Evolutionary conservation across 1,140 invertebrate species (phyloP), one percentile per base, ranked within the genome.

Genomic region (Archegozetes longisetosus): DNA sequence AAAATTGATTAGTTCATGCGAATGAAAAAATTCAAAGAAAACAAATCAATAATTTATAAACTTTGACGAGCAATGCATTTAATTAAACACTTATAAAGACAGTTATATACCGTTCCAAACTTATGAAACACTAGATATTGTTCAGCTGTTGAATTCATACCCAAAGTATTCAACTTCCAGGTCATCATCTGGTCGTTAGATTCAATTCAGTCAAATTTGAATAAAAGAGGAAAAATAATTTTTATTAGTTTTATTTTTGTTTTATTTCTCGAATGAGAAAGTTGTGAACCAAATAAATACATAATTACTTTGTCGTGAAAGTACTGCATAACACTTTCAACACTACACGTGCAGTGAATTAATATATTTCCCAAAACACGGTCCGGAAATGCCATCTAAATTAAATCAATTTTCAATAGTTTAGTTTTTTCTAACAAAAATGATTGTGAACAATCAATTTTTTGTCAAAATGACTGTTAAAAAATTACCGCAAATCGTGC

Each of bases 241-340:
- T 40, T 9, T 40, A 40, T 40, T 40, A 40, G 32, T 40, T 6
- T 9, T 40, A 9, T 40, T 40, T 9, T 40, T 17, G 55, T 17
- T 49, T 47, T 55, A 46, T 17, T 12, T 22, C 22, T 29, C 9
- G 51, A 17, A 17, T 13, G 24, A 53, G 12, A n/a, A n/a, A n/a
- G n/a, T n/a, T n/a, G n/a, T n/a, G n/a, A n/a, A n/a, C n/a, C 51
- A 52, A 20, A 48, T 50, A 48, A n/a, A 22, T 14, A 6, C 27
- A 17, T 14, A 50, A 48, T 49, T 61, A 75, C 75, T 71, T 76
- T 76, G 61, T 78, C 76, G 61, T 76, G 76, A 50, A 77, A 66
- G 50, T 75, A 74, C 62, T 78, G 76, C 68, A 77, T 73, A 52
- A 79, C 70, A 27, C 76, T 75, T 53, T 74, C 76, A 48, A 75